Evolutionary conservation across 2,113 vertebrate genomes (phyloP).

Genomic region (Labeo catla): DNA sequence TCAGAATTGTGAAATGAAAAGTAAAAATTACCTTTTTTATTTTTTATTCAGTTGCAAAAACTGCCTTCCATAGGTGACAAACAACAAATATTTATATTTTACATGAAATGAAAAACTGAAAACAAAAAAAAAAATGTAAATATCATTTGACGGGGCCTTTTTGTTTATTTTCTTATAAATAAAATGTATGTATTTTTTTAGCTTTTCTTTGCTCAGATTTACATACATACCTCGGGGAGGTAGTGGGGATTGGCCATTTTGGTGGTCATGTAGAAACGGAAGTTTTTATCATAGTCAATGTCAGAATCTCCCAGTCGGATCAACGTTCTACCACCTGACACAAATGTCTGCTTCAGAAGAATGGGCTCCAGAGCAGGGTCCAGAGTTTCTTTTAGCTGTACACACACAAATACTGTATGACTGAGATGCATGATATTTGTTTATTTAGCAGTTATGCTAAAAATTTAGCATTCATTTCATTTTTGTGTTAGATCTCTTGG

Average conservation of each 20-base stretch:
- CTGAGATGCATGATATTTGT: background rate
- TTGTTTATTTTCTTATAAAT: background rate
- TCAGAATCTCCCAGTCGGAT: conserved; percentile 87
- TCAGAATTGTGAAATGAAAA: too few species aligned
- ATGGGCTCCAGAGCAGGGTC: conserved; percentile 86
- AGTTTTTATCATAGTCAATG: conserved; percentile 86
- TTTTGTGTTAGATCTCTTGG: background rate
- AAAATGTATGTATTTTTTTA: background rate
- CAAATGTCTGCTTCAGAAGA: conserved; percentile 85
- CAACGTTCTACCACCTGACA: conserved; percentile 79
- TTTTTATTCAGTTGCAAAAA: too few species aligned
- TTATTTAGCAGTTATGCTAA: background rate
- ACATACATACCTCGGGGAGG: conserved; percentile 81
- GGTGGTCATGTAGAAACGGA: conserved; percentile 89
- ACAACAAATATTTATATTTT: background rate
- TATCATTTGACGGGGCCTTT: background rate
- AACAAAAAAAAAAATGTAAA: background rate
- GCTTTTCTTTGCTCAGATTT: background rate
- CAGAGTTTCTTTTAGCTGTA: conserved; percentile 82
- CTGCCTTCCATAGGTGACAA: background rate
- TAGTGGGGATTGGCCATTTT: conserved; percentile 91
- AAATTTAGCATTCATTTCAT: background rate
- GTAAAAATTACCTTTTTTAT: too few species aligned
- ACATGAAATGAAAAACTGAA: background rate
- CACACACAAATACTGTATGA: conserved; percentile 39